A percentile compares a stretch with the other conserved stretches of the same genome.
Evolutionary conservation across 2,113 vertebrate species (phyloP).

Genomic region (Ariopsis seemanni): DNA sequence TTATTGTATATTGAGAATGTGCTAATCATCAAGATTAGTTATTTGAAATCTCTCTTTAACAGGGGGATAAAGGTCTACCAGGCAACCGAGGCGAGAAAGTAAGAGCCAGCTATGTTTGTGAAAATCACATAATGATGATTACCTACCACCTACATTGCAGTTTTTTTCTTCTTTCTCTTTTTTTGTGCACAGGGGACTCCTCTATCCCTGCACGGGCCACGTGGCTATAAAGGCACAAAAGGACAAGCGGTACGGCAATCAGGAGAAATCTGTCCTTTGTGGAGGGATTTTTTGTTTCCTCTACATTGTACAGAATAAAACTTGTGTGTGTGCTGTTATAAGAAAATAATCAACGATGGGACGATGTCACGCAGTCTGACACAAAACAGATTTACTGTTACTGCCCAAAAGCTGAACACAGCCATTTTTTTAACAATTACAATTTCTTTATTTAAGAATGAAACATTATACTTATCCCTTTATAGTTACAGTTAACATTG

Average conservation of each 20-base stretch:
- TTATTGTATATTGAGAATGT: neutral
- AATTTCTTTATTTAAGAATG: neutral
- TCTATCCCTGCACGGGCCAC: constrained; percentile 74
- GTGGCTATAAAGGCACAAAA: constrained; percentile 84
- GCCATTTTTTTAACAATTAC: neutral
- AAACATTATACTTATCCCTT: neutral
- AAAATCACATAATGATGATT: neutral
- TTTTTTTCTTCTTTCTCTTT: neutral
- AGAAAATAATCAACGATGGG: neutral
- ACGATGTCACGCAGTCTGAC: neutral
- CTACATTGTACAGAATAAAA: neutral
- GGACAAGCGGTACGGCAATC: constrained; percentile 74
- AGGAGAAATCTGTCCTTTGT: neutral
- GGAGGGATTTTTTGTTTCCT: neutral
- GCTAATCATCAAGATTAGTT: neutral
- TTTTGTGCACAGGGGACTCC: constrained; percentile 74
- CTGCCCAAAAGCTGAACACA: neutral
- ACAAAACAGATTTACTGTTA: neutral
- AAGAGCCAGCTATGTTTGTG: constrained; percentile 45
- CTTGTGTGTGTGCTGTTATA: neutral
- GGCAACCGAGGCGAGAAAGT: constrained; percentile 85
- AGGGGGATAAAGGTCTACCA: constrained; percentile 79
- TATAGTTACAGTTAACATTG: neutral
- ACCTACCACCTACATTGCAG: neutral
- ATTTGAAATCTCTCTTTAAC: constrained; percentile 49